Percentiles rank a stretch among this genome's conserved stretches.
These are phyloP conservation scores for Daboia siamensis DNA, from an alignment of 2,113 vertebrate genomes.

Conservation along the genomic window DNA sequence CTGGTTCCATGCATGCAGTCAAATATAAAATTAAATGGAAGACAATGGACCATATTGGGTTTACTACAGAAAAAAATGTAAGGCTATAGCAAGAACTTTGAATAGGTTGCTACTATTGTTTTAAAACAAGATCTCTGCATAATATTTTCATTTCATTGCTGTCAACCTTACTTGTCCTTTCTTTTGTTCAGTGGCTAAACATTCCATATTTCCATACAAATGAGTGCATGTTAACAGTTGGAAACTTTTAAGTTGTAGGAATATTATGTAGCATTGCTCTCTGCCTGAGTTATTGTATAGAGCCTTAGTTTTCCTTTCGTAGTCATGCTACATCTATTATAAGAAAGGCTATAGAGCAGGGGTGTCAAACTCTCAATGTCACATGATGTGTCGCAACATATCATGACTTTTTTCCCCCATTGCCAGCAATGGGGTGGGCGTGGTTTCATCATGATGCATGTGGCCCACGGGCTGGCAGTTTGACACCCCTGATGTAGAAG, in stretches of 20 bases:
- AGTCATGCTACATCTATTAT: not conserved
- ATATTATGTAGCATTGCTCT: not conserved
- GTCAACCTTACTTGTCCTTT: not conserved
- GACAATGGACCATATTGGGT: conserved; percentile 50
- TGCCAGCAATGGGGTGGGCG: too few relatives aligned
- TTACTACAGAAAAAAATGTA: conserved; percentile 48
- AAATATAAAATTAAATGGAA: conserved; percentile 64
- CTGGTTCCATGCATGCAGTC: conserved; percentile 62
- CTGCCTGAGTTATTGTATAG: not conserved
- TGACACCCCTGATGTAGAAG: not conserved
- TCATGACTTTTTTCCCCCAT: too few relatives aligned
- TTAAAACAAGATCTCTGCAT: conserved; percentile 60
- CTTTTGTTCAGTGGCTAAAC: not conserved
- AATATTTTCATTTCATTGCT: not conserved
- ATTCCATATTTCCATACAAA: not conserved
- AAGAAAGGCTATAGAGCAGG: not conserved
- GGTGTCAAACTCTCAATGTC: too few relatives aligned
- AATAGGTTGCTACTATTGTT: conserved; percentile 54
- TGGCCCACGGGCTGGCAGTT: too few relatives aligned
- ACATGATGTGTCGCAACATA: too few relatives aligned
- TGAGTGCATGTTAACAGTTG: not conserved
- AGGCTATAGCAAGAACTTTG: conserved; percentile 34
- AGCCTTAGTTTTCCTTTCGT: not conserved
- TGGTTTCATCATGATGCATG: too few relatives aligned
- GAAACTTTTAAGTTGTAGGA: not conserved